Evolutionary conservation across 1,140 invertebrate genomes (phyloP).

Genomic region (Penaeus vannamei): DNA sequence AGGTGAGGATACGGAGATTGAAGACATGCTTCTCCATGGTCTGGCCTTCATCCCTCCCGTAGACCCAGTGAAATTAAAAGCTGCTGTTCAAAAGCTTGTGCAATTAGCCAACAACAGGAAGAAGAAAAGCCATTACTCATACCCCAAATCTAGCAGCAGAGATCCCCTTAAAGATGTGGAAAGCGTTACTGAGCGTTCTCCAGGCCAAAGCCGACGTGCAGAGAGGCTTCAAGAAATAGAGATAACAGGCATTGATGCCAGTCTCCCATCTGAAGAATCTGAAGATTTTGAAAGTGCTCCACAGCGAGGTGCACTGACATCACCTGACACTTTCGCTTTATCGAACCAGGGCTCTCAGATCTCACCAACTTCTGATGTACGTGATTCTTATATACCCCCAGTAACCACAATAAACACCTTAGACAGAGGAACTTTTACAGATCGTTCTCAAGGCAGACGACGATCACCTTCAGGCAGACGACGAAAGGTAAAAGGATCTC

Average conservation of each 20-base stretch:
- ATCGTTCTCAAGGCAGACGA: neutral
- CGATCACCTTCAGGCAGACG: neutral
- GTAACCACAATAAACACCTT: neutral
- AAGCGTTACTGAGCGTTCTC: neutral
- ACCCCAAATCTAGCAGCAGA: slow-evolving; percentile 23
- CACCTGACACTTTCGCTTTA: neutral
- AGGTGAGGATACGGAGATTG: neutral
- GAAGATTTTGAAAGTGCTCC: neutral
- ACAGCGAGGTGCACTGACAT: neutral
- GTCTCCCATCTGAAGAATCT: slow-evolving; percentile 31
- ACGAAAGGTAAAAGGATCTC: slow-evolving; percentile 6
- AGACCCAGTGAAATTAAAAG: slow-evolving; percentile 33
- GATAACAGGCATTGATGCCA: slow-evolving; percentile 30
- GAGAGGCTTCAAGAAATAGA: slow-evolving; percentile 41
- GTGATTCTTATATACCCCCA: slow-evolving; percentile 19
- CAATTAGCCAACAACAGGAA: slow-evolving; percentile 13
- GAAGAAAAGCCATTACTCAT: slow-evolving; percentile 41
- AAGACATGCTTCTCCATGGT: slow-evolving; percentile 8
- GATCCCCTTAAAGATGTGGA: neutral
- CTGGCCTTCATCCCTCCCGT: slow-evolving; percentile 30
- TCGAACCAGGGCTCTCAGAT: neutral
- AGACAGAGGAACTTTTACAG: neutral
- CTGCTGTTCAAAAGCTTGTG: slow-evolving; percentile 23
- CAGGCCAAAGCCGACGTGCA: neutral
- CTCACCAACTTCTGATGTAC: neutral